Evolutionary conservation across 1,140 invertebrate species (phyloP), one percentile per base, ranked within the genome.

Genomic region (Papilio polytes): DNA sequence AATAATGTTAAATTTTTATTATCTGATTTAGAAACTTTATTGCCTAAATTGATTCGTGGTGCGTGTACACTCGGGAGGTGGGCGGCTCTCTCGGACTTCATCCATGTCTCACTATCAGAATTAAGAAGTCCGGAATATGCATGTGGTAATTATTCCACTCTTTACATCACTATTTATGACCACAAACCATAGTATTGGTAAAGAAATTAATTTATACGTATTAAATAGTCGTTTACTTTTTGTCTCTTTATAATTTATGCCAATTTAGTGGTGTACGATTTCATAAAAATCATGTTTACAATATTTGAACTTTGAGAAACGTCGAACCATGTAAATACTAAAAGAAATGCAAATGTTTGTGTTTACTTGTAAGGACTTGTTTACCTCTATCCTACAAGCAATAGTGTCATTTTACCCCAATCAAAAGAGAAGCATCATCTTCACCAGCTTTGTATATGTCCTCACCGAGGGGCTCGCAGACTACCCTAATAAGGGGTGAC

Each of bases 1-100:
- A 85, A 90, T 90, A 88, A 90, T 90, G 87, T 90, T 81, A 87
- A 85, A 82, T 84, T 89, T 90, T 90, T 90, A 90, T 87, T 89
- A 86, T 85, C 84, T 83, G 84, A 88, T 88, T 88, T 87, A 84
- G 83, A 84, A 85, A 84, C 87, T 88, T 90, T 89, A 90, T 85
- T 70, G 83, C 77, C 79, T 80, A 84, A 85, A 85, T 83, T 81
- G 81, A 83, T 81, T 77, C 80, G 46, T 83, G 74, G 31, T 63
- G 53, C 84, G 73, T 82, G 80, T 78, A 78, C 76, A 36, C 73
- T 46, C 79, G 3, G 78, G 59, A 83, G 77, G 85, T 84, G 82
- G 82, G 87, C 84, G 84, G 10, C 22, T 26, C 22, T 66, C 59
- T 78, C 31, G 51, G 56, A 44, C 56, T 59, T 59, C 15, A n/a